phyloP scores from a whole-genome alignment of 2,113 vertebrate species.

The Cyanocitta stelleri region DNA sequence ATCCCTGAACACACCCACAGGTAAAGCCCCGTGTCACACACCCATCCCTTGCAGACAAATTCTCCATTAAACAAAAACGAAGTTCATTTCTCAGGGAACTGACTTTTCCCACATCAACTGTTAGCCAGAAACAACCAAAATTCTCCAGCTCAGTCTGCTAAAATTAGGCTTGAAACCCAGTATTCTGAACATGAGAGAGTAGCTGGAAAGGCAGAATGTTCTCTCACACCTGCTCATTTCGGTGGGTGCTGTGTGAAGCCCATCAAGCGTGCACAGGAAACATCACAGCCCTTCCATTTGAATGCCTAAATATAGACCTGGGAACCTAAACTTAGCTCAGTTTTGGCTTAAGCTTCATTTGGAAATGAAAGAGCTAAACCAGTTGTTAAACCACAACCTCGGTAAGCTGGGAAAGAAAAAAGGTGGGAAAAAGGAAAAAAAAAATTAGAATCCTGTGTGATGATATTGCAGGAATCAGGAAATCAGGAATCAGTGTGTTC shows the following conservation, averaged over 20 bases:
- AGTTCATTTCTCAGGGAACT: neutral
- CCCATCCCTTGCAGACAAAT: neutral
- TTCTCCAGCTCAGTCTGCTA: neutral
- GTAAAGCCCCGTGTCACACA: neutral
- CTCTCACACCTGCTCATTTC: fast-evolving
- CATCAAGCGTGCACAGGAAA: neutral
- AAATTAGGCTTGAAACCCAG: neutral
- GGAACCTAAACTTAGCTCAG: neutral
- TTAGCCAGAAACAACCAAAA: neutral
- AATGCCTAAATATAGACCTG: neutral
- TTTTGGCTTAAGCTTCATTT: neutral
- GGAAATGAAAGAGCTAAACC: neutral
- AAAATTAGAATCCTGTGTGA: fast-evolving
- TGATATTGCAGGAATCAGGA: neutral
- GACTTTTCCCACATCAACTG: neutral
- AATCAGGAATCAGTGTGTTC: neutral
- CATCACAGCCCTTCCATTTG: neutral
- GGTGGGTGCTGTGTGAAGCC: neutral
- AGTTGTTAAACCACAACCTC: neutral
- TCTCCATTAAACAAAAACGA: neutral
- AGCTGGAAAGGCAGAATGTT: neutral
- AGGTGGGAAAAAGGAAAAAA: fast-evolving
- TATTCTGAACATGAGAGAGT: neutral
- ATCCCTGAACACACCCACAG: neutral
- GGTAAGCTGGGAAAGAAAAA: fast-evolving